Evolutionary conservation across 1,140 invertebrate genomes (phyloP), one percentile per base, ranked within the genome.

Genomic region (Geopemphigus sp.): DNA sequence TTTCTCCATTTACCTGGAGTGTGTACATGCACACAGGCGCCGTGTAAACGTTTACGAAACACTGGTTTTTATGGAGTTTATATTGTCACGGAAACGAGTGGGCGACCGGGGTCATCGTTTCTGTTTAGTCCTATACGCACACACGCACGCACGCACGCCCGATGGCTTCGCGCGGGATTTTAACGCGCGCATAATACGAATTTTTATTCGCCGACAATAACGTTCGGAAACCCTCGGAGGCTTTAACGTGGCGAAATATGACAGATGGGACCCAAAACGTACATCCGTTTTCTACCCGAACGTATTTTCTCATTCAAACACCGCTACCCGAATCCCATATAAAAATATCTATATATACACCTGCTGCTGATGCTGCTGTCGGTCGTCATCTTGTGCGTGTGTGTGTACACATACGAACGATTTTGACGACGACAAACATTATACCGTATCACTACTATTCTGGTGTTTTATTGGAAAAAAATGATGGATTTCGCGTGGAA

Each of bases 81-180:
- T 15, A 45, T 39, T 61, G 57, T 61, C 57, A n/a, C 74, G 74
- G 74, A 78, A 78, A 61, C 74, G 57, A n/a, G 74, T 78, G 57
- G 74, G 74, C 74, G 74, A n/a, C 74, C 45, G 74, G 74, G 74
- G 74, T 63, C 57, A 78, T 78, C 74, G 68, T 72, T 72, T 72
- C 11, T 24, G 6, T 39, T 45, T 19, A 22, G 26, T 15, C 47
- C 47, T 12, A 12, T 11, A 50, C 47, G 14, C 14, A 50, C 47
- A 12, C 14, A 53, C 50, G 3, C 26, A 72, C 68, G 22, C 24
- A 70, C 45, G 10, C 24, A 29, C 24, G 5, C 26, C 5, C 8
- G 50, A 72, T 29, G 26, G 26, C 50, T 53, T 72, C 50, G 29
- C 66, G 68, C 47, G 17, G 53, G 68, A 54, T 54, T 70, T 70